Base-by-base conservation (phyloP, 2,888 invertebrate genomes). In the Synergus itoensis region DNA sequence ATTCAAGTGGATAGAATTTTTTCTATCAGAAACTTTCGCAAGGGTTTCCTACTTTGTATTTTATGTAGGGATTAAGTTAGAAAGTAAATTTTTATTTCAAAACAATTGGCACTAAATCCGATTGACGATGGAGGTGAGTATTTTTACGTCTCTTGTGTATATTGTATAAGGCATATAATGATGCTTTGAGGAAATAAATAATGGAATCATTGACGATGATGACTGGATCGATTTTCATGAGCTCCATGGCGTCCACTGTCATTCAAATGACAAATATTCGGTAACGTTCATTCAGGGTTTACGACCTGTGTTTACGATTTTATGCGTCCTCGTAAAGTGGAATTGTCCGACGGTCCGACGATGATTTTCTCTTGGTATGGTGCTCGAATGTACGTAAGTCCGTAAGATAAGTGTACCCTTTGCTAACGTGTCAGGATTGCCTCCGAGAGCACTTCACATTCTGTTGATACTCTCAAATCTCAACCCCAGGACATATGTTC, bases 301-400 rank as follows among this genome's bases (percentile, higher is more conserved):
- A 89, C 87, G 85, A 82, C 83, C 82, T 87, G 85, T 88, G 87
- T 89, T 88, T 87, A 88, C 87, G 87, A 87, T 87, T 89, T 89
- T 88, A 88, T 87, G 86, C 83, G 86, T 85, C 82, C 84, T 87
- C 88, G 85, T 88, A 89, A 89, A 88, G 82, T 79, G 85, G 85
- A 87, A 88, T 86, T 86, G 87, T 86, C 85, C 85, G 87, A 84
- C 83, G 85, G 80, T 78, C 63, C 65, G 79, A 63, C 78, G 80
- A 77, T 69, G 69, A 45, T 76, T 79, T 76, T 79, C 77, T 48
- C 28, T 28, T 69, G n/a, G 53, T 53, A 53, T 53, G 53, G 53
- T 53, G n/a, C 21, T 21, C 12, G 21, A 60, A 73, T 73, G n/a
- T 53, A 73, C 73, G 36, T 36, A 73, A 53, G 53, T 53, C 73